Conservation (phyloP, 2,888 invertebrate genomes). For the Marasmarcha lunaedactyla region DNA sequence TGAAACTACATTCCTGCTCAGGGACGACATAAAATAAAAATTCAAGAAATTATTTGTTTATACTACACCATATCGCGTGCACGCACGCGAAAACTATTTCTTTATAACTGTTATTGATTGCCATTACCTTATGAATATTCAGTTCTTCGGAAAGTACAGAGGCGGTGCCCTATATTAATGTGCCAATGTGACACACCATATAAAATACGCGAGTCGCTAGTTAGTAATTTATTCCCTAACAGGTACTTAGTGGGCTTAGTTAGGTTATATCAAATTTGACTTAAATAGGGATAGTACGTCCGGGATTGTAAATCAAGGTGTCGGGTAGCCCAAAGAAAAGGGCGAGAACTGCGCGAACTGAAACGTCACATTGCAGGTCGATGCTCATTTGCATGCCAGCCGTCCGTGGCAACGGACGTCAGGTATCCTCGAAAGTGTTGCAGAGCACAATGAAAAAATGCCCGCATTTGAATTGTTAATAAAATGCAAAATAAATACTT, state of each 20-base stretch:
- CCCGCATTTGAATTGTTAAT: conserved; percentile 63
- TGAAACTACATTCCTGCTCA: conserved; percentile 40
- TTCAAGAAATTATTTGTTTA: conserved; percentile 64
- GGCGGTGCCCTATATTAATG: conserved; percentile 64
- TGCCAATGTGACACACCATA: conserved; percentile 64
- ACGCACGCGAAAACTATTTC: conserved; percentile 67
- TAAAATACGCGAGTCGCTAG: conserved; percentile 27
- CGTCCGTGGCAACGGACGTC: conserved; percentile 56
- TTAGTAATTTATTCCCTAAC: conserved; percentile 34
- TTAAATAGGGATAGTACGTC: conserved; percentile 50
- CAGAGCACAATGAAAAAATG: conserved; percentile 46
- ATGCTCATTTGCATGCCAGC: conserved; percentile 64
- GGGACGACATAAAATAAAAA: conserved; percentile 44
- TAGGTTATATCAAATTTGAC: conserved; percentile 32
- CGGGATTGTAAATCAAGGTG: conserved; percentile 63
- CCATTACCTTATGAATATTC: conserved; percentile 68
- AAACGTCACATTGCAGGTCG: conserved; percentile 59
- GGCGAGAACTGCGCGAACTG: conserved; percentile 60
- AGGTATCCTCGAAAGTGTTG: conserved; percentile 63
- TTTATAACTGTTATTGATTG: conserved; percentile 65
- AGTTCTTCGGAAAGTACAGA: conserved; percentile 60
- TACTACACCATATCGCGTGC: conserved; percentile 65
- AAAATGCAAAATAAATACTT: conserved; percentile 55
- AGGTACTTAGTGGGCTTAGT: neutral
- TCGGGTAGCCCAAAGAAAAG: conserved; percentile 65